Percentiles rank a stretch among this genome's conserved stretches.
These are phyloP conservation scores for Boloria selene DNA, from an alignment of 2,888 invertebrate genomes.

Conservation along the genomic window DNA sequence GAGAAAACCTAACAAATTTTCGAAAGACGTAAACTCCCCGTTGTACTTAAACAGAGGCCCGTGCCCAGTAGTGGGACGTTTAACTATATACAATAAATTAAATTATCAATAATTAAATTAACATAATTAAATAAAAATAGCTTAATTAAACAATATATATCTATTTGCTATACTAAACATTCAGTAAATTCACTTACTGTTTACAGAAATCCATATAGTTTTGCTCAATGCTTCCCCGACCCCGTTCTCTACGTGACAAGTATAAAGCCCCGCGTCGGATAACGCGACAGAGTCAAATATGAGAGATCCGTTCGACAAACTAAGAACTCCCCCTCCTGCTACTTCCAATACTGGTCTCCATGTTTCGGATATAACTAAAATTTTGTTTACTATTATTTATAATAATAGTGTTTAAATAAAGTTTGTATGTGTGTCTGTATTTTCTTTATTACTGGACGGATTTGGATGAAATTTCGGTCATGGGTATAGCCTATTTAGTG, in stretches of 20 bases:
- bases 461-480: background rate
- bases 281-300: constrained; percentile 75
- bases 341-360: constrained; percentile 77
- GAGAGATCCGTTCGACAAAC: constrained; percentile 74
- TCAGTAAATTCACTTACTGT: constrained; percentile 65
- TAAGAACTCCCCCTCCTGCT: constrained; percentile 75
- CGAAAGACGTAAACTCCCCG: no score
- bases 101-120: no score
- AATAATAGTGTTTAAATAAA: no score
- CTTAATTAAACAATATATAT: background rate
- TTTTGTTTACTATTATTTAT: background rate
- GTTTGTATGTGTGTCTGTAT: no score
- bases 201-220: constrained; percentile 77
- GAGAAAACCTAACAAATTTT: no score
- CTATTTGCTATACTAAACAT: background rate
- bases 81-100: no score
- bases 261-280: constrained; percentile 74
- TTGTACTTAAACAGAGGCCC: no score
- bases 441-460: no score
- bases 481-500: no score
- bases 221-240: constrained; percentile 77
- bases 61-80: no score
- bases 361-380: constrained; percentile 67
- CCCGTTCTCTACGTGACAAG: constrained; percentile 79
- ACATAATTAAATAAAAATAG: no score